Evolutionary conservation across 2,113 vertebrate species (phyloP).

Genomic region (Lynx canadensis): DNA sequence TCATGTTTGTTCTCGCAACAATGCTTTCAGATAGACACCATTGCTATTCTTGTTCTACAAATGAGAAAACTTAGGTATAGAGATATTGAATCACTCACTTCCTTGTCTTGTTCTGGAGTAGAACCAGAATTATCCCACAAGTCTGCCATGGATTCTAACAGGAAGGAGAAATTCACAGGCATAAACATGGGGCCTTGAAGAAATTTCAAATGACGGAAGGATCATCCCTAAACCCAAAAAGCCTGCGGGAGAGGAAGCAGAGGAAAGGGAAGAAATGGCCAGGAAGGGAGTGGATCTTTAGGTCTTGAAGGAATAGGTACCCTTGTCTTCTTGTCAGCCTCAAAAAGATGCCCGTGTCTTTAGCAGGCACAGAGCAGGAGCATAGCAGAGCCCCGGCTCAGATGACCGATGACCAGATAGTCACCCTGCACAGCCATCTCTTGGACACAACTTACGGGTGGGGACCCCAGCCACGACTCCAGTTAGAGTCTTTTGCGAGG

Average conservation of each 20-base stretch:
- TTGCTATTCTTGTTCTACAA: background rate
- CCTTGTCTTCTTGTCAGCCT: background rate
- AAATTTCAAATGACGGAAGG: background rate
- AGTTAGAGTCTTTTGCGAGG: background rate
- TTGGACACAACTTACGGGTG: background rate
- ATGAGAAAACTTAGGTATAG: conserved; percentile 41
- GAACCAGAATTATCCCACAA: background rate
- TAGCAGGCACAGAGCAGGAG: background rate
- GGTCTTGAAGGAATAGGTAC: background rate
- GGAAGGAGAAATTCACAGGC: background rate
- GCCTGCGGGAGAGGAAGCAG: background rate
- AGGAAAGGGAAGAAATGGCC: background rate
- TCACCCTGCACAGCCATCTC: background rate
- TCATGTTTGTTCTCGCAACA: background rate
- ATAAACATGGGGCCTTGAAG: background rate
- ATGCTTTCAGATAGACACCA: background rate
- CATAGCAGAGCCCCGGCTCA: background rate
- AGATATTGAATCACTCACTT: conserved; percentile 53
- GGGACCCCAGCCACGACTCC: background rate
- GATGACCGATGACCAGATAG: background rate
- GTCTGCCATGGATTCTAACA: background rate
- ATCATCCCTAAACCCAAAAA: background rate
- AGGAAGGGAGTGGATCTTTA: background rate
- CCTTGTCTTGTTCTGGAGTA: background rate
- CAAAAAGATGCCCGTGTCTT: background rate